Evolutionary conservation across 2,113 vertebrate genomes (phyloP).

Genomic region (Gymnogyps californianus): DNA sequence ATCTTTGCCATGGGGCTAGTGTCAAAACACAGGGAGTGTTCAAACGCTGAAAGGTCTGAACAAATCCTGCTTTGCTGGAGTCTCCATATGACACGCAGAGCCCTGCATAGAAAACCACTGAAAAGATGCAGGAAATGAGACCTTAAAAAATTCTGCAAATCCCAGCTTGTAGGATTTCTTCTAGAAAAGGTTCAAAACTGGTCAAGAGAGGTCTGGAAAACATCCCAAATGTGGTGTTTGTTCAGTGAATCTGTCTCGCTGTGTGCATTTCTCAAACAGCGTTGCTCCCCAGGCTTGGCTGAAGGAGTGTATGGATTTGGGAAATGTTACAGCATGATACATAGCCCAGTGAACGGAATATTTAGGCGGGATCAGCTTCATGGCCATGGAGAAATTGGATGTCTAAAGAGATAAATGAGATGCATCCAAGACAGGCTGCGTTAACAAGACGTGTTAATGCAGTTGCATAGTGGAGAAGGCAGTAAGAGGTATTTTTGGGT

Average conservation of each 20-base stretch:
- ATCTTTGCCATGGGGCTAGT: neutral
- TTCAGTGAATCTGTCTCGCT: neutral
- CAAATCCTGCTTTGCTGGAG: neutral
- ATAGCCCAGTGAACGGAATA: neutral
- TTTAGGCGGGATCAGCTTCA: neutral
- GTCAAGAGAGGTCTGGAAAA: neutral
- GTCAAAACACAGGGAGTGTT: neutral
- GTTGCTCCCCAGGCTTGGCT: neutral
- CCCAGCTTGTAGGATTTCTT: neutral
- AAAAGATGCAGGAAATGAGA: neutral
- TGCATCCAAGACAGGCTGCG: neutral
- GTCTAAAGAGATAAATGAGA: neutral
- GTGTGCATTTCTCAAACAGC: neutral
- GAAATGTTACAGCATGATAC: neutral
- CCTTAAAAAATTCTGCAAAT: neutral
- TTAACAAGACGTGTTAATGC: neutral
- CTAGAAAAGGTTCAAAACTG: neutral
- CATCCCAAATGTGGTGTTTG: neutral
- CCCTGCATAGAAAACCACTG: neutral
- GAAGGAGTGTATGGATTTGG: neutral
- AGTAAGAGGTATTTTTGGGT: neutral
- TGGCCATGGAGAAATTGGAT: neutral
- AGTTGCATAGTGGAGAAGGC: neutral
- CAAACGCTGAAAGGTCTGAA: neutral
- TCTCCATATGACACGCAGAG: neutral